phyloP scores from a whole-genome alignment of 2,113 vertebrate species.

The Todiramphus saurophagus region DNA sequence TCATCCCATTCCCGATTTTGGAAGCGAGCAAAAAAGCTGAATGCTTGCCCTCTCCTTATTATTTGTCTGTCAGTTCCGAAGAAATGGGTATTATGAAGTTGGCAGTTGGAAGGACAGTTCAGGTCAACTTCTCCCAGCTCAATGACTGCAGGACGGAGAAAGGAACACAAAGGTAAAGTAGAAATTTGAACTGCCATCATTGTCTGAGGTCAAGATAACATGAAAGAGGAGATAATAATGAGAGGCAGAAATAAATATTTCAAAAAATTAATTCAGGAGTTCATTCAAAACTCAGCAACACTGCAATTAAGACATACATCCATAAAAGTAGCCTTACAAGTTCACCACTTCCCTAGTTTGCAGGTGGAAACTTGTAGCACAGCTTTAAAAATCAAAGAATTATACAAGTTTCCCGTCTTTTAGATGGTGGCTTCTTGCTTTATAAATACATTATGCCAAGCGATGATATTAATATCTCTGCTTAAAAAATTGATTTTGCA shows the following conservation, averaged over 20 bases:
- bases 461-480: neutral
- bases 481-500: neutral
- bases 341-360: neutral
- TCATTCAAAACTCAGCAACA: neutral
- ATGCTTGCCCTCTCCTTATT: slow-evolving; percentile 48
- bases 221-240: neutral
- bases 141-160: slow-evolving; percentile 48
- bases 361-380: neutral
- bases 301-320: neutral
- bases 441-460: neutral
- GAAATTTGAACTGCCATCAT: neutral
- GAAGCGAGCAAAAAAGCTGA: slow-evolving; percentile 49
- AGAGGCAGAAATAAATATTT: neutral
- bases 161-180: neutral
- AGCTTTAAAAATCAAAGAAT: no score
- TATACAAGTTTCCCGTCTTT: neutral
- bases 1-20: slow-evolving; percentile 59
- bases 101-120: slow-evolving; percentile 60
- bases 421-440: neutral
- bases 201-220: neutral
- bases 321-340: neutral
- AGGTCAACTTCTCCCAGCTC: slow-evolving; percentile 51
- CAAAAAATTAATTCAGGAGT: neutral
- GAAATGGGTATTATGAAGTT: slow-evolving; percentile 32
- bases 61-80: slow-evolving; percentile 50